Base-by-base conservation (phyloP, 2,113 vertebrate genomes). In the Syngnathus typhle region DNA sequence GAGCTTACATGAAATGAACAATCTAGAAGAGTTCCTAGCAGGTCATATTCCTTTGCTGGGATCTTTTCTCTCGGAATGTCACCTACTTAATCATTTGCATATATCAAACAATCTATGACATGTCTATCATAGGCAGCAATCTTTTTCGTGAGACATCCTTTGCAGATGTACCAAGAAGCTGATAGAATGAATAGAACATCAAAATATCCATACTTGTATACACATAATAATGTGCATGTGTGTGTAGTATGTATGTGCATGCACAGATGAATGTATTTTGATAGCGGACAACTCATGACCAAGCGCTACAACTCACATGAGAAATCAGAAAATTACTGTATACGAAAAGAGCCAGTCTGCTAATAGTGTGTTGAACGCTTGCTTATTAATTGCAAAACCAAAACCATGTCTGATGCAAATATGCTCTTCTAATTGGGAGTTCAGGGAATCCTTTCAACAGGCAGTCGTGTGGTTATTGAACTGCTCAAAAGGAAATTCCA, bases 1-100 rank as follows among this genome's bases (percentile, higher is more conserved):
- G 64, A 70, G 72, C 69, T n/a, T 49, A 77, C 49, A 44, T 64
- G 71, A 84, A 89, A 88, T 89, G 79, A 85, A 80, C 83, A 90
- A 88, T 89, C 89, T 85, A 52, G 79, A 64, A 62, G 73, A 80
- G 64, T 85, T 87, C 70, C 80, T 71, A 79, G 78, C 58, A 69
- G 73, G 78, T 75, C 75, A 80, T 76, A 82, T 80, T 80, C 66
- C 55, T 73, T 64, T 19, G 55, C 52, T 64, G 16, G 46, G 55
- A 63, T 49, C 65, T 78, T 77, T 78, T 82, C 78, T 73, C 60
- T 79, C 60, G 69, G 80, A 82, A 87, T 80, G 87, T 82, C 78
- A 84, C 52, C 73, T 59, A 49, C 76, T 82, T 74, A 82, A 84
- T 76, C 69, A 65, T 79, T 69, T 84, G 87, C 85, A 87, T 84